Evolutionary conservation across 2,797 vertebrate species (phyloP).

Genomic region (Melanotaenia parkinsoni): DNA sequence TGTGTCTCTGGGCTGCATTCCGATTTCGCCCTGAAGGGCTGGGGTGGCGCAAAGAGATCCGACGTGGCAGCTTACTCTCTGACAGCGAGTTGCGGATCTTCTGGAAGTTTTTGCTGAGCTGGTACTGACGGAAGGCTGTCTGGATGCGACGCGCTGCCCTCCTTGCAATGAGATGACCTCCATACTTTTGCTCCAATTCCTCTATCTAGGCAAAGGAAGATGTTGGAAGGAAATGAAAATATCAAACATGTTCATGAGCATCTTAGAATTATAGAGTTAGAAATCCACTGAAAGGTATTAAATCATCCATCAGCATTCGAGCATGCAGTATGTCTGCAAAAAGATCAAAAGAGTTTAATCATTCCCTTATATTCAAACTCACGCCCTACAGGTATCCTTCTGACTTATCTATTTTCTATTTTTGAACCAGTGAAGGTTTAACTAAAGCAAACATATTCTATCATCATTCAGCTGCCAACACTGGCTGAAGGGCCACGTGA

Average conservation of each 20-base stretch:
- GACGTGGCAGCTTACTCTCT: slow-evolving; percentile 93
- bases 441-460: slow-evolving; percentile 58
- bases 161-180: slow-evolving; percentile 93
- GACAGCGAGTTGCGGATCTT: slow-evolving; percentile 97
- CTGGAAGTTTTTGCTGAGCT: slow-evolving; percentile 99
- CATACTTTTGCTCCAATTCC: slow-evolving; percentile 98
- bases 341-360: slow-evolving; percentile 37
- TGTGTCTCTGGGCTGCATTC: slow-evolving; percentile 77
- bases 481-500: slow-evolving; percentile 49
- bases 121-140: slow-evolving; percentile 97
- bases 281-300: slow-evolving; percentile 44
- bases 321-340: slow-evolving; percentile 33
- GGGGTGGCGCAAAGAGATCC: slow-evolving; percentile 94
- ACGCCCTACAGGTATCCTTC: slow-evolving; percentile 33
- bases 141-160: slow-evolving; percentile 97
- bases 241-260: slow-evolving; percentile 45
- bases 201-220: slow-evolving; percentile 86
- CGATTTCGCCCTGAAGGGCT: slow-evolving; percentile 72
- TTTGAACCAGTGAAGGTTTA: slow-evolving; percentile 39
- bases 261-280: slow-evolving; percentile 27
- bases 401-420: slow-evolving; percentile 44
- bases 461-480: slow-evolving; percentile 63
- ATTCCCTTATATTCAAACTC: slow-evolving; percentile 24
- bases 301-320: slow-evolving; percentile 49
- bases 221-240: slow-evolving; percentile 31